phyloP scores from a whole-genome alignment of 2,888 invertebrate species.

The Coelinius sp. region DNA sequence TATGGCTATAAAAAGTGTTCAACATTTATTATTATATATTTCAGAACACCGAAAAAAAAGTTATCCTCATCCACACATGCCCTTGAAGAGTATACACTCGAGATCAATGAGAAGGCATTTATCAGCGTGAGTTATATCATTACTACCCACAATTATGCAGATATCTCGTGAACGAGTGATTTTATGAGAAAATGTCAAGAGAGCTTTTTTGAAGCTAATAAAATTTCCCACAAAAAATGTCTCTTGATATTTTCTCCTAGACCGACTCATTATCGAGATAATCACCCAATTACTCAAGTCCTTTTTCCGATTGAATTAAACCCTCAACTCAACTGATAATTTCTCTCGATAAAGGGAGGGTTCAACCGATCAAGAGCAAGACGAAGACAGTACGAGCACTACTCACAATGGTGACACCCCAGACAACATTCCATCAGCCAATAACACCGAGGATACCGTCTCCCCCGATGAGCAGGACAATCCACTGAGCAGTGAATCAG shows the following conservation, averaged over 20 bases:
- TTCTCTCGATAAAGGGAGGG: slow-evolving; percentile 59
- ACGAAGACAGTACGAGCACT: slow-evolving; percentile 58
- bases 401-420: slow-evolving; percentile 49
- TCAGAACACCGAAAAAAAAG: slow-evolving; percentile 77
- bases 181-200: no score
- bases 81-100: slow-evolving; percentile 74
- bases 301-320: no score
- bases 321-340: not conserved
- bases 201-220: no score
- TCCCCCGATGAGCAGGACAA: slow-evolving; percentile 56
- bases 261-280: no score
- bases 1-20: not conserved
- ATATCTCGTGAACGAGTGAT: no score
- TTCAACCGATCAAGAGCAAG: slow-evolving; percentile 62
- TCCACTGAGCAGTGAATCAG: slow-evolving; percentile 58
- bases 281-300: no score
- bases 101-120: slow-evolving; percentile 74
- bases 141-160: no score
- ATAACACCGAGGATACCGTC: slow-evolving; percentile 44
- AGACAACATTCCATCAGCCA: slow-evolving; percentile 54
- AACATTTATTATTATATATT: slow-evolving; percentile 48
- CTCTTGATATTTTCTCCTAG: no score
- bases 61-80: slow-evolving; percentile 77
- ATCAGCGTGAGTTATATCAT: slow-evolving; percentile 64
- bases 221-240: no score